A percentile compares a stretch with the other conserved stretches of the same genome.
These are phyloP conservation scores for Okamejei kenojei DNA, from an alignment of 2,797 vertebrate species.

Conservation along the genomic window DNA sequence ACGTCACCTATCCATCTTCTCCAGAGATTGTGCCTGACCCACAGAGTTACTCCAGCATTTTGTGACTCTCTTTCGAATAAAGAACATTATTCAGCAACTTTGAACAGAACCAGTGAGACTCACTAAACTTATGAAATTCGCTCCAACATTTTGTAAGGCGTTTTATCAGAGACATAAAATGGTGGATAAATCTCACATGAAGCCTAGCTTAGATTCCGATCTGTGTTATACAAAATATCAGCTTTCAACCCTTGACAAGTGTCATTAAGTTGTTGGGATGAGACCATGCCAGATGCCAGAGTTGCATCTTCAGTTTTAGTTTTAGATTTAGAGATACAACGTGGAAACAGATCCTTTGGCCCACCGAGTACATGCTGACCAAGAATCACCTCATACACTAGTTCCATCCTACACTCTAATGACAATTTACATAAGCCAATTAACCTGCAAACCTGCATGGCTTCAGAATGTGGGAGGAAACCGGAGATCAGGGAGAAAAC, in stretches of 20 bases:
- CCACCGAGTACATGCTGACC: too few species aligned
- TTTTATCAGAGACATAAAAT: background rate
- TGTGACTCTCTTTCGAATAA: background rate
- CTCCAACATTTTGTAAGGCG: background rate
- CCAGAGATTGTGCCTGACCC: too few species aligned
- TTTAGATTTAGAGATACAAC: too few species aligned
- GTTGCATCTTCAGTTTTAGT: background rate
- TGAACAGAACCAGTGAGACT: background rate
- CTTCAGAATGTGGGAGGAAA: too few species aligned
- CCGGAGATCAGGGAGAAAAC: too few species aligned
- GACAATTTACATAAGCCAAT: too few species aligned
- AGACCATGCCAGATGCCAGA: background rate
- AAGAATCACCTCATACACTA: too few species aligned
- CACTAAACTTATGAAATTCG: background rate
- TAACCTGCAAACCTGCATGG: too few species aligned
- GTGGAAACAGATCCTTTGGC: too few species aligned
- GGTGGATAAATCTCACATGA: background rate
- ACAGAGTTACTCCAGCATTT: too few species aligned
- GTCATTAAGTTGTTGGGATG: background rate
- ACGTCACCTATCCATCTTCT: too few species aligned
- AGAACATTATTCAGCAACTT: background rate
- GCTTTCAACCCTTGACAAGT: background rate
- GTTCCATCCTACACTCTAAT: too few species aligned
- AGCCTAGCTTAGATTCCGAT: background rate
- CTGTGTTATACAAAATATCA: background rate